Evolutionary conservation across 2,797 vertebrate species (phyloP).

Genomic region (Taeniopygia guttata): DNA sequence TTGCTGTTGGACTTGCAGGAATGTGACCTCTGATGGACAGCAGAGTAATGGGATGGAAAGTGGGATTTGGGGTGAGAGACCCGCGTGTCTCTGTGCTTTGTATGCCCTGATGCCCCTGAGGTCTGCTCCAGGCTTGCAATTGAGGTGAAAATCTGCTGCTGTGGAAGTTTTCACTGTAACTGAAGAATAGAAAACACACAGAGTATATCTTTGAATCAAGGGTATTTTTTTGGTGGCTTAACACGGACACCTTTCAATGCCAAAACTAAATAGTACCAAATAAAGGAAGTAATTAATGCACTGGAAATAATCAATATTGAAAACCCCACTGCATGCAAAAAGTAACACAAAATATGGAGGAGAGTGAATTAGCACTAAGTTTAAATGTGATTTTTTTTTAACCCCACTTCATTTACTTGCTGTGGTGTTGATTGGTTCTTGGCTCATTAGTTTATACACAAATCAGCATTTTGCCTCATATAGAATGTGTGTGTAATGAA

Average conservation of each 20-base stretch:
- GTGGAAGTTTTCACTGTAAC: background rate
- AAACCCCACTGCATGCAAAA: background rate
- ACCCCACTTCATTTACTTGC: background rate
- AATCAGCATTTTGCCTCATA: background rate
- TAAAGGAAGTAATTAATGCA: background rate
- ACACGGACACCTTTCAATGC: background rate
- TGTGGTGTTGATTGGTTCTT: background rate
- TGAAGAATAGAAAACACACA: background rate
- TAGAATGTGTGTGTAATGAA: conserved; percentile 22
- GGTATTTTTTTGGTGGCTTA: background rate
- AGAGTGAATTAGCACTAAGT: background rate
- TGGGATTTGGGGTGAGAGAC: background rate
- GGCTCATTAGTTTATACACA: conserved; percentile 7
- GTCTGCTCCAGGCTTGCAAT: background rate
- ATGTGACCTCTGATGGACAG: background rate
- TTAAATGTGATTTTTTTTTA: background rate
- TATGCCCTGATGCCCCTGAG: accelerated
- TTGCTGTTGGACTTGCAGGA: background rate
- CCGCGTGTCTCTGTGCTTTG: background rate
- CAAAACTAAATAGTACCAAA: background rate
- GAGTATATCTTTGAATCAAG: background rate
- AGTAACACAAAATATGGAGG: background rate
- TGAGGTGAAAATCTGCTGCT: background rate
- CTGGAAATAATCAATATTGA: background rate
- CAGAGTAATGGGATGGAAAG: background rate